Base-by-base conservation (phyloP, 2,797 vertebrate species). In the Menidia menidia region DNA sequence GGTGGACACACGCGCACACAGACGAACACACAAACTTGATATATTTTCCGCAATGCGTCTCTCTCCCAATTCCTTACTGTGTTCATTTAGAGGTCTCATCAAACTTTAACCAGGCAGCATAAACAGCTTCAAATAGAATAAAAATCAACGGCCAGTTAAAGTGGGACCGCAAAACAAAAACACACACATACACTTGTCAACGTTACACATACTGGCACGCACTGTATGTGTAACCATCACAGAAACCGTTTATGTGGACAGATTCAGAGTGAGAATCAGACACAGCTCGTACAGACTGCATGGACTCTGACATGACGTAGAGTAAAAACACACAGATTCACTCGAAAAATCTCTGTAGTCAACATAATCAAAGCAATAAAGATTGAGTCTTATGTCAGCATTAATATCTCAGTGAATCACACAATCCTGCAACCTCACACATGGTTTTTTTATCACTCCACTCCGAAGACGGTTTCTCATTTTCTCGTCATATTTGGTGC, bases 81-180 rank as follows among this genome's bases (percentile, higher is more conserved):
- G 80, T 83, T 92, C 84, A 82, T 87, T 89, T 85, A 86, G 76
- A 84, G 78, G 81, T 87, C 89, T 90, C 90, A 93, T 92, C 87
- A 93, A 92, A 92, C 83, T 89, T 91, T 90, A 91, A 93, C 83
- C 80, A 89, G 73, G 75, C 82, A 77, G 89, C 80, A 82, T 90
- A 91, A 89, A 90, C 86, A 90, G 83, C 89, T 90, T 92, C 87
- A 88, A 89, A 91, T 88, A 77, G 85, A 91, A 89, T 89, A 78
- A 80, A 88, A 86, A 80, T 85, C 78, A 73, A 74, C 61, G 68
- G 71, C n/a, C 64, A 19, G 75, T 71, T 83, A 75, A 68, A 71
- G 52, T 68, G 74, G 69, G 52, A 73, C 57, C 72, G 55, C 53
- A 81, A 10, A 25, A 25, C 25, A 25, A 25, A 25, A 25, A 47